Base-by-base conservation (phyloP, 2,888 invertebrate genomes). In the Ernsta delagoae region DNA sequence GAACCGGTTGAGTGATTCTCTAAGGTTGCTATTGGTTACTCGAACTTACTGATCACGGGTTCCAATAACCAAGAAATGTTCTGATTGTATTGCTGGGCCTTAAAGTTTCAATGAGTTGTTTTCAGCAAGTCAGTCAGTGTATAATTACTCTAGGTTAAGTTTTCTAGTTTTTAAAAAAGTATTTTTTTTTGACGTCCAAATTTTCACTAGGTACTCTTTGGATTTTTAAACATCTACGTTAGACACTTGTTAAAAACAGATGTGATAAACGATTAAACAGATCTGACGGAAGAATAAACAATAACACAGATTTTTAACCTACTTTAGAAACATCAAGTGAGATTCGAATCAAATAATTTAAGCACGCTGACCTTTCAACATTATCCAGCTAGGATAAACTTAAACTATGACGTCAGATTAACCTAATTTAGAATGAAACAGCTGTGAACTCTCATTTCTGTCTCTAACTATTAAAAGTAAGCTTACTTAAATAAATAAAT, bases 1-100 rank as follows among this genome's bases (percentile, higher is more conserved):
- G 64, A 73, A 73, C 71, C 70, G 65, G 70, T 71, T 71, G 63
- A 67, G 34, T 34, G 61, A 48, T 61, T 45, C 61, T 61, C 61
- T 43, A 39, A 48, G 48, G n/a, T 48, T 61, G 16, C 31, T 61
- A 7, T 48, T 16, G 53, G 53, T 53, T 53, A 53, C 53, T 53
- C 24, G 24, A 8, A 53, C 53, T 53, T 24, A 24, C 53, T 53
- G 16, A 5, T 53, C n/a, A 53, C 53, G 24, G 5, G 53, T 24
- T 24, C 24, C 24, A 53, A 53, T 53, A 53, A 53, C 43, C 11
- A 11, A 45, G 53, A 24, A 7, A 16, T 4, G 16, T 50, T 50
- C 9, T 3, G 5, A 16, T 16, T 50, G 6, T 12, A 16, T 50
- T 16, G 7, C 7, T 4, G 16, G 16, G 16, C 16, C 16, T 16